Base-by-base conservation (phyloP, 2,888 invertebrate genomes). In the Entomobrya multifasciata region DNA sequence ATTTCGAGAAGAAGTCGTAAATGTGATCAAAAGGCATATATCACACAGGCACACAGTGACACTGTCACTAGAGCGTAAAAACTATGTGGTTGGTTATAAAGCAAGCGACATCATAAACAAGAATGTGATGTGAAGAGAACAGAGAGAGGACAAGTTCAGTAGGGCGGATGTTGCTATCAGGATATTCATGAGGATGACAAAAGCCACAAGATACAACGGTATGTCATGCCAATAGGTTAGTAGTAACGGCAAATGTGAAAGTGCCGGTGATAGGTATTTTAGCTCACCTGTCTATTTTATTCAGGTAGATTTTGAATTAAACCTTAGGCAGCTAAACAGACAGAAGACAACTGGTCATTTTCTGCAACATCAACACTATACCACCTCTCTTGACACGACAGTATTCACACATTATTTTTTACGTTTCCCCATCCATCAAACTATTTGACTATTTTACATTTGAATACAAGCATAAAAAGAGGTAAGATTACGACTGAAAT, bases 101-200 rank as follows among this genome's bases (percentile, higher is more conserved):
- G 55, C 36, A 17, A 57, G 8, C 36, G 36, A 74, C 36, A 74
- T 11, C 27, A 52, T 36, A 25, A 49, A 27, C 10, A 41, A 36
- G 67, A 36, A 17, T 67, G 36, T 62, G 22, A 8, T 20, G 13
- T 17, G n/a, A 4, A 62, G 41, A 65, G 65, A 15, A 65, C 10
- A 74, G 30, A 41, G 13, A 72, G 25, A n/a, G 36, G 36, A 67
- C 79, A 79, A 79, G 79, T 79, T 79, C 79, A 79, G 17, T 79
- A 67, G 81, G 81, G 81, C 81, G 81, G 81, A 81, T 81, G 57
- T 81, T 36, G 5, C 70, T 22, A 3, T 47, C 47, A 70, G 20
- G 36, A 8, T 36, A 1, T 15, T 47, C 22, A 47, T 47, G 52
- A 52, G 4, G 52, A 52, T 17, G 30, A 11, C 60, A 62, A 52